Conservation (phyloP, 2,113 vertebrate species). For the Panthera uncia region DNA sequence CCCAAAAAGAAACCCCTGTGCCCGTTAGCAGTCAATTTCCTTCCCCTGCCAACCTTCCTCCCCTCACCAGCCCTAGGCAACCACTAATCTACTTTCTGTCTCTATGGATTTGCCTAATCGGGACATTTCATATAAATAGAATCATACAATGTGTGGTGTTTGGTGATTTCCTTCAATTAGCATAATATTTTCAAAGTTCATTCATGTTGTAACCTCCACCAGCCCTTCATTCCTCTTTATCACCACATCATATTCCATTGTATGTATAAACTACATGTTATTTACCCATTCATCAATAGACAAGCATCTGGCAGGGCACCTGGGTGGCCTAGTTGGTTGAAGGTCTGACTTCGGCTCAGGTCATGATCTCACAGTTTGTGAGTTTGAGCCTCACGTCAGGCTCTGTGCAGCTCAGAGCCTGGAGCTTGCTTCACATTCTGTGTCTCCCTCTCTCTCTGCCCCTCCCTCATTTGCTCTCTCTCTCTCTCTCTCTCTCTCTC, state of each 20-base stretch:
- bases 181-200: conserved; percentile 23
- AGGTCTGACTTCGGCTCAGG: too few species aligned
- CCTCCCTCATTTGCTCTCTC: too few species aligned
- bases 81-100: not conserved
- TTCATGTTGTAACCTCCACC: not conserved
- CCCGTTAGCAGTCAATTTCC: not conserved
- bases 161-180: conserved; percentile 26
- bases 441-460: too few species aligned
- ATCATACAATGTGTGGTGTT: not conserved
- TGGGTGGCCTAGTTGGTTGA: too few species aligned
- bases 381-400: too few species aligned
- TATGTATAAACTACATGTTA: not conserved
- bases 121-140: not conserved
- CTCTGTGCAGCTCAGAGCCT: too few species aligned
- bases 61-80: not conserved
- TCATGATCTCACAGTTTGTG: too few species aligned
- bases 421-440: too few species aligned
- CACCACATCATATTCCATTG: not conserved
- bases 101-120: conserved; percentile 9
- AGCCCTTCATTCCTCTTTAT: not conserved
- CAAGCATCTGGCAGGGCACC: not conserved
- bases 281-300: not conserved
- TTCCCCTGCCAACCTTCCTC: not conserved
- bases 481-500: too few species aligned
- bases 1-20: not conserved